These are phyloP conservation scores for Pipistrellus pipistrellus DNA, from an alignment of 2,797 vertebrate genomes.

Conservation along the genomic window DNA sequence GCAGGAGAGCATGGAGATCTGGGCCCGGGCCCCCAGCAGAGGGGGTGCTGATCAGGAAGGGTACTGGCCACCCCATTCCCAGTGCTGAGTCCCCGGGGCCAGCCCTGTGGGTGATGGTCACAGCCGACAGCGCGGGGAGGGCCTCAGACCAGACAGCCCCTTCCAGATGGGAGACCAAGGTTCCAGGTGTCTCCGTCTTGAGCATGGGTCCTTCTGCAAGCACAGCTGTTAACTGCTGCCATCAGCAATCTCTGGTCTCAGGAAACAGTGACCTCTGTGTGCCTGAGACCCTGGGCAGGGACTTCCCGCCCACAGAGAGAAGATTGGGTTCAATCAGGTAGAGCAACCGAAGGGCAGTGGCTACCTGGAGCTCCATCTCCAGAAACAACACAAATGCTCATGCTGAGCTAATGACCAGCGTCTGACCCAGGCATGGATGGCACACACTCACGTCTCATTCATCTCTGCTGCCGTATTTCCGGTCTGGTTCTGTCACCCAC, in stretches of 20 bases:
- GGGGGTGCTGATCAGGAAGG: fast-evolving
- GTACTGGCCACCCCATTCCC: background rate
- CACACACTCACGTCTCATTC: fast-evolving
- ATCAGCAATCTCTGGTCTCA: background rate
- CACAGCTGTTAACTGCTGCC: fast-evolving
- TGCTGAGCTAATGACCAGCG: fast-evolving
- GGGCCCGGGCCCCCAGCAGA: background rate
- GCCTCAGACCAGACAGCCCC: too few relatives aligned
- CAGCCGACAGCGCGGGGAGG: background rate
- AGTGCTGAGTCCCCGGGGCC: background rate
- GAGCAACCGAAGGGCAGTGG: background rate
- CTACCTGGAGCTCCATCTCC: fast-evolving
- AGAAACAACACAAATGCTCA: background rate
- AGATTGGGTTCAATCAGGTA: background rate
- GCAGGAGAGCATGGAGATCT: too few relatives aligned
- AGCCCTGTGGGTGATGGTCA: background rate
- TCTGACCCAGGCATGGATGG: fast-evolving
- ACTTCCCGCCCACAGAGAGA: background rate
- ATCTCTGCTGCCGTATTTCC: background rate
- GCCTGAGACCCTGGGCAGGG: background rate
- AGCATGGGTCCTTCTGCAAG: background rate
- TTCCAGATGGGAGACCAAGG: too few relatives aligned
- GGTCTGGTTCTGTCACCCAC: background rate
- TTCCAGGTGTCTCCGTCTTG: background rate
- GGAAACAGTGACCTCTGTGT: background rate